A percentile compares a stretch with the other conserved stretches of the same genome.
These are phyloP conservation scores for Notiomystis cincta DNA, from an alignment of 2,113 vertebrate genomes.

Conservation along the genomic window DNA sequence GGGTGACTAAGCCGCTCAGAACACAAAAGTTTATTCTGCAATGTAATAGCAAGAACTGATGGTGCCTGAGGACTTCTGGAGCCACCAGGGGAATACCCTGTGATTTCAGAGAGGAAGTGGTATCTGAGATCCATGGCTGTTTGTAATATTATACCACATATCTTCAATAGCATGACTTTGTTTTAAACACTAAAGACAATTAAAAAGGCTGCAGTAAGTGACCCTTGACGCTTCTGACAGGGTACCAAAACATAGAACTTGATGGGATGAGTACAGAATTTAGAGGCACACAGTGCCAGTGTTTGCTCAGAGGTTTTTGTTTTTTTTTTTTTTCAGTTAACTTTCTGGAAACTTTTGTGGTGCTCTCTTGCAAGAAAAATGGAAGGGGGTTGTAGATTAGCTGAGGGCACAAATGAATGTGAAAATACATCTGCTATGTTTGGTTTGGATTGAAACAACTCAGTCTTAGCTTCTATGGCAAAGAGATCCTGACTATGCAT, in stretches of 20 bases:
- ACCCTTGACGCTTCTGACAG: neutral
- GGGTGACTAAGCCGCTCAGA: neutral
- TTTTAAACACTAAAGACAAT: neutral
- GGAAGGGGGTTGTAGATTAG: neutral
- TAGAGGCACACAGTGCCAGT: neutral
- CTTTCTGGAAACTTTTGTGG: neutral
- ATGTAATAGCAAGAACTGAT: neutral
- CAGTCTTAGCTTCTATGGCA: neutral
- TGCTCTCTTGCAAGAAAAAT: neutral
- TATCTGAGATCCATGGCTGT: neutral
- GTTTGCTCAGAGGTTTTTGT: neutral
- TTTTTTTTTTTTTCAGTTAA: neutral
- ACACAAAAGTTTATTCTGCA: neutral
- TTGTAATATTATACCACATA: neutral
- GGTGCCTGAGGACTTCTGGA: neutral
- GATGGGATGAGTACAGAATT: neutral
- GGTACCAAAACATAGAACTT: neutral
- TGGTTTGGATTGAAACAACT: neutral
- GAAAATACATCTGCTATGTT: neutral
- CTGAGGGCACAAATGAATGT: neutral
- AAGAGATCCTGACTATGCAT: neutral
- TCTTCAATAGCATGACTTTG: neutral
- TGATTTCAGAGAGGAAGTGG: neutral
- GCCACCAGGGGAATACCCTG: neutral
- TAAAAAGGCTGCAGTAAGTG: neutral